These are phyloP conservation scores for Zophobas morio DNA, from an alignment of 1,140 invertebrate genomes.

Conservation along the genomic window DNA sequence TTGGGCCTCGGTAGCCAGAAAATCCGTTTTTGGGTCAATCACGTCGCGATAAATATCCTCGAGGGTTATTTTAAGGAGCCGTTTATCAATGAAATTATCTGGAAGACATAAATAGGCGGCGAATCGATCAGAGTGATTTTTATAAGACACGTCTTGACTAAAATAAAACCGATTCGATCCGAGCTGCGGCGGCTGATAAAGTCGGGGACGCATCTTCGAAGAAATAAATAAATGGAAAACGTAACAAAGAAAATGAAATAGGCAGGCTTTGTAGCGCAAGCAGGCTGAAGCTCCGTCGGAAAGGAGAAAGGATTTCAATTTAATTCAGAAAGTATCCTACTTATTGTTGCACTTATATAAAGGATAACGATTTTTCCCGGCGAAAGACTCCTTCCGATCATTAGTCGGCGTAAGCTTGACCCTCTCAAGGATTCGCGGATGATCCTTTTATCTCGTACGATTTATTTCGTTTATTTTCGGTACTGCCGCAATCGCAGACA, in stretches of 20 bases:
- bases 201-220: constrained; percentile 21
- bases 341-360: constrained; percentile 43
- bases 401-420: constrained; percentile 3
- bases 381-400: not conserved
- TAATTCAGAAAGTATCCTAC: constrained; percentile 43
- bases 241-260: constrained; percentile 47
- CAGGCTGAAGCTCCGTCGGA: constrained; percentile 16
- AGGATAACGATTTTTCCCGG: constrained; percentile 23
- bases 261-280: constrained; percentile 35
- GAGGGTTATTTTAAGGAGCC: constrained; percentile 28
- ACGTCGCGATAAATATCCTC: constrained; percentile 27
- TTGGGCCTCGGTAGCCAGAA: constrained; percentile 2
- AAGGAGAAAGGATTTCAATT: constrained; percentile 44
- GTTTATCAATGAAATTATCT: constrained; percentile 37
- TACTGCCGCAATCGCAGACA: not conserved
- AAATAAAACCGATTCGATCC: constrained; percentile 14
- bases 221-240: constrained; percentile 40
- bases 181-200: constrained; percentile 27
- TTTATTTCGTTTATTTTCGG: not conserved
- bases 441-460: not conserved
- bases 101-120: constrained; percentile 25
- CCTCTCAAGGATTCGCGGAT: constrained; percentile 16
- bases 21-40: constrained; percentile 31
- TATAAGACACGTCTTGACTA: constrained; percentile 20
- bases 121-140: constrained; percentile 19